These are phyloP conservation scores for Chelonia mydas DNA, from an alignment of 2,797 vertebrate species.

Conservation along the genomic window DNA sequence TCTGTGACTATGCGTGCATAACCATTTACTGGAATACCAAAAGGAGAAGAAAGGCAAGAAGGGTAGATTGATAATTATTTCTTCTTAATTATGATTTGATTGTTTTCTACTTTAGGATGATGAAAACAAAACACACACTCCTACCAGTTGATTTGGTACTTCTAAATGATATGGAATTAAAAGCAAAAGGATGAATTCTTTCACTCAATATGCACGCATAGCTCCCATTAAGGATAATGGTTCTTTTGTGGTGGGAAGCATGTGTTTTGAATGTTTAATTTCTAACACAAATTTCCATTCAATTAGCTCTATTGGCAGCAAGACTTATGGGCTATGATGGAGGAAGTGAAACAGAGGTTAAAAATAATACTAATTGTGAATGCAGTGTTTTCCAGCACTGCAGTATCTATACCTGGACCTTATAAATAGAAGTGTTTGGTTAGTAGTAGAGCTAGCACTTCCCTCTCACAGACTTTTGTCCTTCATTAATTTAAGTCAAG, in stretches of 20 bases:
- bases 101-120: constrained; percentile 43
- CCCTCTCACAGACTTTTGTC: background rate
- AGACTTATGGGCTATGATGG: background rate
- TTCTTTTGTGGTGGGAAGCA: constrained; percentile 49
- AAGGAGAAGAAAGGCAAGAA: constrained; percentile 17
- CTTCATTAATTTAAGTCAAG: background rate
- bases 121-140: constrained; percentile 54
- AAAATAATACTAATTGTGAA: constrained; percentile 3
- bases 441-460: background rate
- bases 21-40: background rate
- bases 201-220: constrained; percentile 18
- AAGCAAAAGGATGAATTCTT: constrained; percentile 27
- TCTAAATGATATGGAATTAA: constrained; percentile 62
- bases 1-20: background rate
- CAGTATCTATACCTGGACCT: background rate
- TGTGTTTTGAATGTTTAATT: constrained; percentile 49
- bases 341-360: constrained; percentile 33
- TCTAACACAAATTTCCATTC: constrained; percentile 48
- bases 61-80: constrained; percentile 35
- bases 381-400: background rate
- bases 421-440: background rate
- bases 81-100: constrained; percentile 52
- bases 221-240: constrained; percentile 47
- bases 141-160: constrained; percentile 39
- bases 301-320: constrained; percentile 38